Conservation (phyloP, 2,113 vertebrate species). For the Caretta caretta region DNA sequence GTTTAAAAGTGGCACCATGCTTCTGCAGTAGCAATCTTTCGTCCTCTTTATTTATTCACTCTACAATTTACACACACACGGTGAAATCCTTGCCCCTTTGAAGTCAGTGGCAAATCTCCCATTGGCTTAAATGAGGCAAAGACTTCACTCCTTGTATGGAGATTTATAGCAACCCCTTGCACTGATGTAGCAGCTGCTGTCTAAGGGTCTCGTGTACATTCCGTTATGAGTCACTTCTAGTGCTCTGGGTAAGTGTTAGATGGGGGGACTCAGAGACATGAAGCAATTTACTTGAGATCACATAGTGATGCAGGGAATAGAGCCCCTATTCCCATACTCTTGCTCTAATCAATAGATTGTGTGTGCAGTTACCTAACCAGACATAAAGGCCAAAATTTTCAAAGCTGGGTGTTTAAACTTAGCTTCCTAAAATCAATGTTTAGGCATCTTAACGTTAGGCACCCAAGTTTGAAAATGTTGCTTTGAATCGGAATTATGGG, state of each 20-base stretch:
- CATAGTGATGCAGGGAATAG: accelerated
- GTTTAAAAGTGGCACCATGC: not conserved
- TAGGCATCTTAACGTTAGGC: not conserved
- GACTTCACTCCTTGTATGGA: too few relatives aligned
- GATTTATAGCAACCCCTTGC: too few relatives aligned
- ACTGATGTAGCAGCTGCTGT: too few relatives aligned
- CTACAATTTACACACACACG: not conserved
- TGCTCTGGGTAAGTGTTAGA: not conserved
- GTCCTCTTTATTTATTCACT: not conserved
- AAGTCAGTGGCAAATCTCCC: too few relatives aligned
- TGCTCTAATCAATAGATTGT: not conserved
- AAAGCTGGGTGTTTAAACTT: accelerated
- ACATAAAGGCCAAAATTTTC: not conserved
- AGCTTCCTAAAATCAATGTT: too few relatives aligned
- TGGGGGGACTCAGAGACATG: accelerated
- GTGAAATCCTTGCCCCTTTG: too few relatives aligned
- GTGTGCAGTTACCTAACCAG: not conserved
- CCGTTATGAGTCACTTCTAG: not conserved
- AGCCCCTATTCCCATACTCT: not conserved
- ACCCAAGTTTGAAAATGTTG: not conserved
- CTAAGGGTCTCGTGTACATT: not conserved
- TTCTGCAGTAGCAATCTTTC: not conserved
- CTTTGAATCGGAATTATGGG: too few relatives aligned
- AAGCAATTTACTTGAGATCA: not conserved
- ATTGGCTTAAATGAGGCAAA: too few relatives aligned